Evolutionary conservation across 1,140 invertebrate genomes (phyloP).

Genomic region (Drosophila lowei): DNA sequence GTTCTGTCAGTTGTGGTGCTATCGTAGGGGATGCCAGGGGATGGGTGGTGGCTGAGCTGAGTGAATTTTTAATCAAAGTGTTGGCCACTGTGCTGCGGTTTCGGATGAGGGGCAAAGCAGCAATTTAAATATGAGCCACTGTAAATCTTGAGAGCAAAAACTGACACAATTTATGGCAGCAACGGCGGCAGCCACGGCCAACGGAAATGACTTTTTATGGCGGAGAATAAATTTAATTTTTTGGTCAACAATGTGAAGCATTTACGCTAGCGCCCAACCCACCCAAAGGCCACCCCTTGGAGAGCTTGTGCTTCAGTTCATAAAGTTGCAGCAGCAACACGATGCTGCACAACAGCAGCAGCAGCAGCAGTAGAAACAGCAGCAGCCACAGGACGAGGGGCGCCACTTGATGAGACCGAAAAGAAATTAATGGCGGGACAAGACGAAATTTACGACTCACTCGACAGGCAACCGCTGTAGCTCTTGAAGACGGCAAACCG

Average conservation of each 20-base stretch:
- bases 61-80: constrained; percentile 76
- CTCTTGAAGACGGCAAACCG: constrained; percentile 91
- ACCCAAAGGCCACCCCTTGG: neutral
- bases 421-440: constrained; percentile 73
- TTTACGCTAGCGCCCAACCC: constrained; percentile 3
- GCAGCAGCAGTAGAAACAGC: constrained; percentile 6
- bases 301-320: constrained; percentile 42
- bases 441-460: constrained; percentile 85
- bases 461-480: constrained; percentile 94
- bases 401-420: constrained; percentile 66
- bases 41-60: constrained; percentile 39
- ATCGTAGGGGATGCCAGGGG: neutral
- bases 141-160: constrained; percentile 78
- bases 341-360: constrained; percentile 8
- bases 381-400: constrained; percentile 1
- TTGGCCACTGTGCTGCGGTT: constrained; percentile 52
- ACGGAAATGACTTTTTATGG: constrained; percentile 80
- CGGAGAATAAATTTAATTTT: constrained; percentile 80
- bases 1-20: constrained; percentile 2
- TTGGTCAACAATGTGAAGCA: constrained; percentile 76
- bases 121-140: constrained; percentile 77
- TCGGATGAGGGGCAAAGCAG: constrained; percentile 50
- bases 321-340: constrained; percentile 49
- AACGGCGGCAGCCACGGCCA: constrained; percentile 35
- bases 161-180: constrained; percentile 75